These are phyloP conservation scores for Buteo buteo DNA, from an alignment of 2,113 vertebrate genomes.

Conservation along the genomic window DNA sequence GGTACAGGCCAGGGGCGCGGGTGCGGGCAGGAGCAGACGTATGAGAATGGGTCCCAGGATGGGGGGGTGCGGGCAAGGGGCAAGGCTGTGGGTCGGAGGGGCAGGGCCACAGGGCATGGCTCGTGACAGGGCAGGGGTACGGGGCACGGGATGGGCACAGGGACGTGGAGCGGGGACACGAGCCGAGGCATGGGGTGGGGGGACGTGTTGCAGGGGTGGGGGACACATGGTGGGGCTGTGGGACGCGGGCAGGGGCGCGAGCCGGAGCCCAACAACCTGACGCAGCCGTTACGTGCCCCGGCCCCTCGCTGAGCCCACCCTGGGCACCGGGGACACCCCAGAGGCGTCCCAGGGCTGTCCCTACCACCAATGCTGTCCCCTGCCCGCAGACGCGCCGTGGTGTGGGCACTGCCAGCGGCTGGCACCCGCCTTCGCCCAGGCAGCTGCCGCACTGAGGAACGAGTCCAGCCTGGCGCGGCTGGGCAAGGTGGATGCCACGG, in stretches of 20 bases:
- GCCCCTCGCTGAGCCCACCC: background rate
- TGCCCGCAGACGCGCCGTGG: slow-evolving; percentile 83
- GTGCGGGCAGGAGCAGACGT: background rate
- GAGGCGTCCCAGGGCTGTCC: background rate
- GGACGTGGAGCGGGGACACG: no score
- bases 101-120: background rate
- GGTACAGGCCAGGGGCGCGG: accelerated
- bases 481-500: slow-evolving; percentile 82
- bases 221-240: background rate
- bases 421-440: slow-evolving; percentile 80
- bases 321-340: background rate
- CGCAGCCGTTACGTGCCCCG: accelerated
- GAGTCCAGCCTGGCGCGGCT: slow-evolving; percentile 61
- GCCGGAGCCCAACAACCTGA: background rate
- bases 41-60: no score
- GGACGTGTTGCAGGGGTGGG: no score
- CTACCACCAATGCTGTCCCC: accelerated
- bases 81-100: no score
- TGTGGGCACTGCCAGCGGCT: slow-evolving; percentile 84
- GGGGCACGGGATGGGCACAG: background rate
- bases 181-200: no score
- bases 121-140: background rate
- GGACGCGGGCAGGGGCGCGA: background rate
- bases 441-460: slow-evolving; percentile 71
- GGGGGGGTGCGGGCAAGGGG: no score